Conservation (phyloP, 2,113 vertebrate genomes). For the Antechinus stuartii region DNA sequence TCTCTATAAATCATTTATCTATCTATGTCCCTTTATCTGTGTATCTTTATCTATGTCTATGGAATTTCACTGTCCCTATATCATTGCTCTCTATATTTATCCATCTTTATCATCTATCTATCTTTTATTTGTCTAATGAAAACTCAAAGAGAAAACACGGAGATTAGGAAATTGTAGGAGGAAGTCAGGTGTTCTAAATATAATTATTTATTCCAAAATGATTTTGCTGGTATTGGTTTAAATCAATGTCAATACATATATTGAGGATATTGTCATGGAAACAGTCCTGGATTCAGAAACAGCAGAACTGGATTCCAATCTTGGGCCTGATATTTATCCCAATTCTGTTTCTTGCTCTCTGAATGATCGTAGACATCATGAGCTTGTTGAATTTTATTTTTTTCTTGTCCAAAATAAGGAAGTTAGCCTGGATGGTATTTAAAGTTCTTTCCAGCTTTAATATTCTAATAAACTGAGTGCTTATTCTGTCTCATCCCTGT, state of each 20-base stretch:
- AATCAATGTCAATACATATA: neutral
- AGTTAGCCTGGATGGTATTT: neutral
- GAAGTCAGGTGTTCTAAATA: neutral
- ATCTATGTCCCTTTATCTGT: too few species aligned
- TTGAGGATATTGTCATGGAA: conserved; percentile 34
- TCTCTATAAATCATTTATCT: neutral
- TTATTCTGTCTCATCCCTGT: neutral
- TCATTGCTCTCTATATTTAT: too few species aligned
- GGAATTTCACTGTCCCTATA: neutral
- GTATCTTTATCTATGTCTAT: too few species aligned
- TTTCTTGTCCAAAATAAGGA: neutral
- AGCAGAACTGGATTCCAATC: neutral
- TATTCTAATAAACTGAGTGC: neutral
- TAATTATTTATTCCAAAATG: neutral
- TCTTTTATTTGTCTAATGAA: neutral
- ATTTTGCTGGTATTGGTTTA: neutral
- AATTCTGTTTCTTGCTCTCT: neutral
- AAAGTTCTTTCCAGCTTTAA: neutral
- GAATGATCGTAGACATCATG: neutral
- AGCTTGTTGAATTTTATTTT: neutral
- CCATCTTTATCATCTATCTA: neutral
- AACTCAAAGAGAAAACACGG: neutral
- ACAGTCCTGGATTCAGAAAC: neutral
- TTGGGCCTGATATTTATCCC: neutral
- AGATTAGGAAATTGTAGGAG: neutral